Evolutionary conservation across 1,140 invertebrate genomes (phyloP), one percentile per base, ranked within the genome.

Genomic region (Cotesia chilonis): DNA sequence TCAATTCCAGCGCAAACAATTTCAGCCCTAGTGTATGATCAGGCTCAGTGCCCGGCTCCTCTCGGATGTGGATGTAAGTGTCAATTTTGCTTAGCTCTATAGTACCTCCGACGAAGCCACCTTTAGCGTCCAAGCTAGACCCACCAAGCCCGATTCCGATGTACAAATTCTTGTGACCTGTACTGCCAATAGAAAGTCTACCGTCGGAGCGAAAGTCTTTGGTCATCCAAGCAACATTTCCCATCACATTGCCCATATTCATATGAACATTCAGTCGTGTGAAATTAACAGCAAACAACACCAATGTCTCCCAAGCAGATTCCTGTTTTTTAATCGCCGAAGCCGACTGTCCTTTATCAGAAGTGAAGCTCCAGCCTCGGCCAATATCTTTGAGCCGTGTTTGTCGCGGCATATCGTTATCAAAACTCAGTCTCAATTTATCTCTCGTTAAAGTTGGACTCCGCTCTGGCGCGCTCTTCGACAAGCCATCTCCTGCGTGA

Each of bases 181-280:
- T 95, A 82, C 96, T 98, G 74, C 96, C 95, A 78, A 98, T 98
- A 38, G 95, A 96, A 5, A 98, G 87, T 51, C 96, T 90, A 0
- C 96, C 97, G 80, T 97, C 94, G 2, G 94, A 96, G 81, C 93
- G 91, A 80, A 97, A 95, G 79, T 96, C 94, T 82, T 94, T 94
- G 1, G 95, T 96, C 81, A 95, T 90, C 96, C 96, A 98, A 90
- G 92, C 92, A 47, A 98, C 96, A 83, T 98, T 98, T 20, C 97
- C 97, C 95, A 98, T 98, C 1, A 98, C 96, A 83, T 98, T 99
- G 17, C 96, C 96, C 95, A 99, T 99, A 85, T 98, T 98, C 94
- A 99, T 98, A 79, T 98, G 95, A 14, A 99, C 94, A 85, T 98
- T 97, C 28, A 99, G 88, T 77, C 94, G 92, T 4, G 96, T 97